A percentile compares a stretch with the other conserved stretches of the same genome.
These are phyloP conservation scores for Tarsius wallacei DNA, from an alignment of 2,797 vertebrate species.

Conservation along the genomic window DNA sequence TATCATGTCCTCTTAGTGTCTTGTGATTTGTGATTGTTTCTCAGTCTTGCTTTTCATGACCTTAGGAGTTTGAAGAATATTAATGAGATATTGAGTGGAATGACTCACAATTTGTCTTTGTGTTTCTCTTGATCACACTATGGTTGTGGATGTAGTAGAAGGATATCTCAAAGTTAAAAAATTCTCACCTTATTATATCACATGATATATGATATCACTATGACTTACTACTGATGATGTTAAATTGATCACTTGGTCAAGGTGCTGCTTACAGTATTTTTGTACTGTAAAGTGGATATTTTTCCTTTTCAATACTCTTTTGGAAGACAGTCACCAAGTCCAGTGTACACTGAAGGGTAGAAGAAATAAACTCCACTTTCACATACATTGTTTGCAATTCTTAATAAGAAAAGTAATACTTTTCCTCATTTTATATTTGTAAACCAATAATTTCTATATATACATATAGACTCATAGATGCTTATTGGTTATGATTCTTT, in stretches of 20 bases:
- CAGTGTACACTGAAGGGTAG: background rate
- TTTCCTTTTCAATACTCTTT: background rate
- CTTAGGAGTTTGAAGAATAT: background rate
- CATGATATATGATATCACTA: background rate
- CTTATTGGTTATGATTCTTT: background rate
- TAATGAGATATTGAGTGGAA: background rate
- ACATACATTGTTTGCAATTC: rapidly evolving
- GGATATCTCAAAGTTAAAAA: background rate
- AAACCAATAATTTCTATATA: background rate
- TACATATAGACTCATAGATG: background rate
- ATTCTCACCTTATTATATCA: background rate
- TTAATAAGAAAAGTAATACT: background rate
- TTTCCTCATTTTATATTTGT: background rate
- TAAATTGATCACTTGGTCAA: background rate
- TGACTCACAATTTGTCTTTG: background rate
- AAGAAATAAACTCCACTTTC: background rate
- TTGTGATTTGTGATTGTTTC: background rate
- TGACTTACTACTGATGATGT: background rate
- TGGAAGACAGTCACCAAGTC: background rate
- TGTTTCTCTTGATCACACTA: background rate
- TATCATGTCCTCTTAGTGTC: background rate
- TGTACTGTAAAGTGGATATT: background rate
- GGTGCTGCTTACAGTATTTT: background rate
- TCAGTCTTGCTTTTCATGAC: background rate
- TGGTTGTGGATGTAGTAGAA: background rate